Percentiles rank a stretch among this genome's conserved stretches.
phyloP scores from a whole-genome alignment of 2,797 vertebrate species.

The Sebastes matsubarae region DNA sequence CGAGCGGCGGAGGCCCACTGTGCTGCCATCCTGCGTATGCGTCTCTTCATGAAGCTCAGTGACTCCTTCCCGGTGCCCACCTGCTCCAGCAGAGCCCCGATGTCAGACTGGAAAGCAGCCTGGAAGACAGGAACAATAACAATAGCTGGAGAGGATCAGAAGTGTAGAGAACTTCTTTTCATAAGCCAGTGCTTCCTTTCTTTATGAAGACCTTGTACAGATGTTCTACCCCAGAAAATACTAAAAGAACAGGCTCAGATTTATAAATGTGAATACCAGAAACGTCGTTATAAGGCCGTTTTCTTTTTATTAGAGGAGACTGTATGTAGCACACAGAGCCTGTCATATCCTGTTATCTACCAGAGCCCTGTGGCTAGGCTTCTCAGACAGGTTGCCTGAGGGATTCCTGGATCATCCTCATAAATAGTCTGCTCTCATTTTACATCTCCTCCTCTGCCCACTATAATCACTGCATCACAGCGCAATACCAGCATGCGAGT shows the following conservation, averaged over 20 bases:
- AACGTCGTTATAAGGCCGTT: background rate
- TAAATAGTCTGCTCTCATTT: slow-evolving; percentile 54
- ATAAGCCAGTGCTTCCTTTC: background rate
- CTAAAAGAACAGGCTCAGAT: background rate
- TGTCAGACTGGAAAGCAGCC: slow-evolving; percentile 89
- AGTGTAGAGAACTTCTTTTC: background rate
- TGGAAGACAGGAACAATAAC: slow-evolving; percentile 49
- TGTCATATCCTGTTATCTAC: slow-evolving; percentile 34
- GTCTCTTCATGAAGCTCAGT: slow-evolving; percentile 96
- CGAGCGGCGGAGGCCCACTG: slow-evolving; percentile 90
- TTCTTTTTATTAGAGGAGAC: background rate
- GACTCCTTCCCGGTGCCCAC: slow-evolving; percentile 95
- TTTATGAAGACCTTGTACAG: background rate
- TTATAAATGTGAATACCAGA: background rate
- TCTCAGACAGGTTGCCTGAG: slow-evolving; percentile 44
- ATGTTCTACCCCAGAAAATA: background rate
- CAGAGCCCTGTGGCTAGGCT: background rate
- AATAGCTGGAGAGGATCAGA: background rate
- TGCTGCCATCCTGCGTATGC: slow-evolving; percentile 87
- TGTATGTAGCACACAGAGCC: background rate
- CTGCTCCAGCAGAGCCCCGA: slow-evolving; percentile 90
- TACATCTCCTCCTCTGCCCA: slow-evolving; percentile 16
- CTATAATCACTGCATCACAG: slow-evolving; percentile 35
- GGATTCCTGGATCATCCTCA: slow-evolving; percentile 44
- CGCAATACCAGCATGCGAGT: background rate